Evolutionary conservation across 1,140 invertebrate species (phyloP), one percentile per base, ranked within the genome.

Genomic region (Drosophila busckii): DNA sequence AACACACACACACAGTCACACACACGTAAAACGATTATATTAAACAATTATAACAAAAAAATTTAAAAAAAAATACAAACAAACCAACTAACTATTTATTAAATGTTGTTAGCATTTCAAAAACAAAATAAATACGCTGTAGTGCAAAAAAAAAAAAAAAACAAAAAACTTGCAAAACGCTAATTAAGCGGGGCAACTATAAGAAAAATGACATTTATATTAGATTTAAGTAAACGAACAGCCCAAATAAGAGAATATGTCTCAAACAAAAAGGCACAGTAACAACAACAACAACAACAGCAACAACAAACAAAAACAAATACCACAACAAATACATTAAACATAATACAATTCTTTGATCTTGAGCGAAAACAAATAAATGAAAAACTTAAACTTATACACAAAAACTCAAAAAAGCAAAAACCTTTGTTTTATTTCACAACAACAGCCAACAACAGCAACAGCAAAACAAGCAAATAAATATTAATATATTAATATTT

Each of bases 361-460:
- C 75, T 80, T 80, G 71, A 80, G 60, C 48, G 60, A 82, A 63
- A 76, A 80, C 75, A 83, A 82, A 82, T 80, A 82, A 80, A 80
- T 75, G 75, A 80, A 80, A 75, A 75, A 80, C 73, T 80, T 80
- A 82, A 82, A 82, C 75, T 82, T 82, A 82, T 82, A 82, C 75
- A 82, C 75, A 82, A 82, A 69, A 80, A 62, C 44, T 66, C 55
- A 69, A 34, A 70, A 71, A 63, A 64, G 56, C 42, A 71, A 80
- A 70, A 75, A 82, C 70, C 69, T 82, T 82, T 82, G 75, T 82
- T 82, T 82, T 82, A 82, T 82, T 82, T 82, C 62, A 46, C 31
- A 44, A 45, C 16, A 54, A 15, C 23, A 38, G 12, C 20, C 25
- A 44, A 19, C 13, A 19, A 53, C 15, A 55, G 40, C 44, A 41